Evolutionary conservation across 1,140 invertebrate species (phyloP), one percentile per base, ranked within the genome.

Genomic region (Ptiloglossa arizonensis): DNA sequence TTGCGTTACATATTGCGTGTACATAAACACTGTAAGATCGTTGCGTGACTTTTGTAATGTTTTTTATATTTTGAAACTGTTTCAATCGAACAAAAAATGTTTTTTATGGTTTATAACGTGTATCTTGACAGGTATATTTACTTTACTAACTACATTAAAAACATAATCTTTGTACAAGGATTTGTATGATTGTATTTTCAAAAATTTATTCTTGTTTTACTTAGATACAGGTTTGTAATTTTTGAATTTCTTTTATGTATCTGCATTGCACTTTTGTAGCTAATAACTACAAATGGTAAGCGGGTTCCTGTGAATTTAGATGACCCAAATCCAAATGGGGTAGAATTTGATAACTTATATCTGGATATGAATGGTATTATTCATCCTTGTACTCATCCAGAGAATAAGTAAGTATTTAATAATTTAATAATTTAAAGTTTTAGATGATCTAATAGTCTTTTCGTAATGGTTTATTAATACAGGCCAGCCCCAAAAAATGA

Each of bases 321-420:
- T 35, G 92, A 97, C 85, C 96, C 97, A 41, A 99, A 99, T 95
- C 98, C 98, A 29, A 99, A 99, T 95, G 97, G 96, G 56, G 93
- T 98, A 3, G 98, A 98, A 93, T 99, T 99, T 95, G 99, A 99
- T 92, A 99, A 99, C 93, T 93, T 99, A 1, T 99, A 99, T 90
- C 93, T 99, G 82, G 98, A 99, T 88, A 99, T 99, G 99, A 99
- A 99, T 93, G 99, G 99, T 5, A 99, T 99, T 81, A 99, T 99
- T 88, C 99, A 99, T 95, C 99, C 99, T 24, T 99, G 99, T 91
- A 99, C 98, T 54, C 99, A 99, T 96, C 99, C 99, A n/a, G 99
- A 99, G 92, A 97, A 99, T 89, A 97, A 96, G 95, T 96, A 92
- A 92, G 91, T 88, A 52, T 64, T 48, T 0, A 5, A 11, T n/a